These are phyloP conservation scores for Lasiurus borealis DNA, from an alignment of 2,113 vertebrate species.

Conservation along the genomic window DNA sequence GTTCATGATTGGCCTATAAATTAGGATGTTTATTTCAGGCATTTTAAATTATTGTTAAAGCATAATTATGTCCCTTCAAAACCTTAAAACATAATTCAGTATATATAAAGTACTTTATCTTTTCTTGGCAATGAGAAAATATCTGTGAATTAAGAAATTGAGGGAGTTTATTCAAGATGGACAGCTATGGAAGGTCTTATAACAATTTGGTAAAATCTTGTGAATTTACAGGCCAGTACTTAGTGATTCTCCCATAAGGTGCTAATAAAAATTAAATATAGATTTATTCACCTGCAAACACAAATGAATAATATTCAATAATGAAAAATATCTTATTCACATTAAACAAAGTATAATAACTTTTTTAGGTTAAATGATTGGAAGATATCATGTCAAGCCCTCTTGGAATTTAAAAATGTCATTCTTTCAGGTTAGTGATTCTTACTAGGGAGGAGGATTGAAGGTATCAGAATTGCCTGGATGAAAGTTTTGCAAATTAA, in stretches of 20 bases:
- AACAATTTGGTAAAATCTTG: neutral
- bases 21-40: neutral
- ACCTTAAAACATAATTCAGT: neutral
- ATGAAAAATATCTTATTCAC: slow-evolving; percentile 32
- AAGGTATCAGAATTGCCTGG: neutral
- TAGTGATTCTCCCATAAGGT: neutral
- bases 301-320: neutral
- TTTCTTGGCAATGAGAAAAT: neutral
- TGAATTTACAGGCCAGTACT: neutral
- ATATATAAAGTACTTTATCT: neutral
- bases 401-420: neutral
- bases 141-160: neutral
- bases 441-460: neutral
- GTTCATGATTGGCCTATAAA: neutral
- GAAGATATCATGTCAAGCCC: neutral
- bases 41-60: neutral
- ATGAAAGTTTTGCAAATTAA: neutral
- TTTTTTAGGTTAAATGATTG: neutral
- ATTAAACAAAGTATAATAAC: neutral
- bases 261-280: neutral
- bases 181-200: neutral
- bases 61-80: neutral
- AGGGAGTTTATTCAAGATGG: neutral
- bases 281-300: neutral
- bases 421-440: slow-evolving; percentile 1